A percentile compares a stretch with the other conserved stretches of the same genome.
phyloP scores from a whole-genome alignment of 2,888 invertebrate species.

The Hedya salicella region DNA sequence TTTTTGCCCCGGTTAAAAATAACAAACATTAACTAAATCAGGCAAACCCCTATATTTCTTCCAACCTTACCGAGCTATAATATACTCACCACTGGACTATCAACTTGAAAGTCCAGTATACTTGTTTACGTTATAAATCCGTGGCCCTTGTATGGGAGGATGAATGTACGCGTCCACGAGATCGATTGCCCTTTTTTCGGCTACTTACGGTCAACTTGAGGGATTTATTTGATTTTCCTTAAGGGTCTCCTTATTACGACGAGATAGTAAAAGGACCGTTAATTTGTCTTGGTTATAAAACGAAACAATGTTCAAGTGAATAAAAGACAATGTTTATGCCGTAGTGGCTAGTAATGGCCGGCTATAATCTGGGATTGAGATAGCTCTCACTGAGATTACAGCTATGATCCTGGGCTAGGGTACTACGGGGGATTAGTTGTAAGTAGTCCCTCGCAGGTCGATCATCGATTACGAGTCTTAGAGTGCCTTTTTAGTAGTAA shows the following conservation, averaged over 20 bases:
- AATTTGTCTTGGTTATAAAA: constrained; percentile 33
- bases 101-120: constrained; percentile 16
- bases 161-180: constrained; percentile 45
- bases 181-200: constrained; percentile 45
- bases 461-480: constrained; percentile 4
- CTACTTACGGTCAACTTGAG: constrained; percentile 45
- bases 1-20: constrained; percentile 6
- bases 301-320: constrained; percentile 9
- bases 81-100: constrained; percentile 27
- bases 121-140: constrained; percentile 33
- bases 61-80: background rate
- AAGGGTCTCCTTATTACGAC: constrained; percentile 35
- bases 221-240: constrained; percentile 45
- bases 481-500: background rate
- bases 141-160: constrained; percentile 44
- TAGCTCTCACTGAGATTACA: constrained; percentile 20
- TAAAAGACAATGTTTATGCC: constrained; percentile 18
- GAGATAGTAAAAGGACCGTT: constrained; percentile 35
- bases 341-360: background rate
- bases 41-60: constrained; percentile 35
- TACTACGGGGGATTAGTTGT: constrained; percentile 15
- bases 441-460: background rate
- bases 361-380: constrained; percentile 16
- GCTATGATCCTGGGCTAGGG: constrained; percentile 12
- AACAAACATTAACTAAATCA: constrained; percentile 33